phyloP scores from a whole-genome alignment of 2,797 vertebrate species.

The Hyperoplus immaculatus region DNA sequence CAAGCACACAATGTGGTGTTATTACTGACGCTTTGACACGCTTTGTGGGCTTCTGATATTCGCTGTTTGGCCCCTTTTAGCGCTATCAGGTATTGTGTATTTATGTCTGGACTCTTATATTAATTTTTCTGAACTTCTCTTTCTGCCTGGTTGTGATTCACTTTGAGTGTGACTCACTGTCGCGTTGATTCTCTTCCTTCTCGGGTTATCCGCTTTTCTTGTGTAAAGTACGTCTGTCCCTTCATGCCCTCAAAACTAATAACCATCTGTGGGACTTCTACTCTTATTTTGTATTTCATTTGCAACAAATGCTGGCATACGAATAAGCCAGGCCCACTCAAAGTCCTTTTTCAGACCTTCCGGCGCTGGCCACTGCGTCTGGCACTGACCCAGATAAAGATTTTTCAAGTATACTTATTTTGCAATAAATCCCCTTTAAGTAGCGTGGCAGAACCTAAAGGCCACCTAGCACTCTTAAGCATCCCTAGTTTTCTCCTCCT shows the following conservation, averaged over 20 bases:
- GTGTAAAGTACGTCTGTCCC: conserved; percentile 41
- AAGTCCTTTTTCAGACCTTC: conserved; percentile 13
- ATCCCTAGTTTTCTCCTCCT: conserved; percentile 53
- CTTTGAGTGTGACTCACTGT: conserved; percentile 45
- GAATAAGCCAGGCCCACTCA: conserved; percentile 29
- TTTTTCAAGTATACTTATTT: conserved; percentile 79
- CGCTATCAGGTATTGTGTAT: conserved; percentile 21
- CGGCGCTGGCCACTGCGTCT: conserved; percentile 56
- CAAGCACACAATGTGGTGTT: not conserved
- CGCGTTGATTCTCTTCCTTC: conserved; percentile 43
- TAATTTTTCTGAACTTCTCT: conserved; percentile 43
- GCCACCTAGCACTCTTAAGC: conserved; percentile 65
- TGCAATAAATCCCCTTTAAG: conserved; percentile 80
- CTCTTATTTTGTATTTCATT: conserved; percentile 63
- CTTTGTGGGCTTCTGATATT: conserved; percentile 25
- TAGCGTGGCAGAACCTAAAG: conserved; percentile 79
- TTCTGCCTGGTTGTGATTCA: conserved; percentile 30
- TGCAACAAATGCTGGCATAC: conserved; percentile 37
- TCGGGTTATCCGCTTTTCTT: conserved; percentile 50
- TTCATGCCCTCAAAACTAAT: conserved; percentile 35
- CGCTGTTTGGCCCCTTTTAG: conserved; percentile 27
- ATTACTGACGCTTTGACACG: conserved; percentile 9
- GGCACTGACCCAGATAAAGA: conserved; percentile 75
- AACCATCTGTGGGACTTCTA: conserved; percentile 49
- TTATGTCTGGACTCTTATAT: conserved; percentile 35